Conservation (phyloP, 2,113 vertebrate species). For the Paramormyrops kingsleyae region DNA sequence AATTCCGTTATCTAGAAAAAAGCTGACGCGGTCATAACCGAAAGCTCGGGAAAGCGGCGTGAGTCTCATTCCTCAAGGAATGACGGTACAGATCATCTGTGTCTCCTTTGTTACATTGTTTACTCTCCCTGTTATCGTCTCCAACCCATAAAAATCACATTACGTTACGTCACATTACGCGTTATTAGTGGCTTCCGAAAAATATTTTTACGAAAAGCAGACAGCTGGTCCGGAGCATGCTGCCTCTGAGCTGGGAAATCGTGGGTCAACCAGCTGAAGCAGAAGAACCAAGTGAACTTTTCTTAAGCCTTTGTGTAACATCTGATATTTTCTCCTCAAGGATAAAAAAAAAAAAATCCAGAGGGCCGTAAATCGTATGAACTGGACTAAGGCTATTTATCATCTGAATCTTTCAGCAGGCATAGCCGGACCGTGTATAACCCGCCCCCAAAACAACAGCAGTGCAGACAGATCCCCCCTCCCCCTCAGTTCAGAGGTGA, state of each 20-base stretch:
- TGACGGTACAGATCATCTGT: not conserved
- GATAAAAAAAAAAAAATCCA: conserved; percentile 9
- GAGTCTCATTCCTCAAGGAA: not conserved
- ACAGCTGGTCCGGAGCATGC: not conserved
- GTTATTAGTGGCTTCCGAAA: not conserved
- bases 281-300: not conserved
- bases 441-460: conserved; percentile 20
- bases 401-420: not conserved
- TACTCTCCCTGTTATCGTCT: not conserved
- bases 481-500: conserved; percentile 13
- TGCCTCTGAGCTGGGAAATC: not conserved
- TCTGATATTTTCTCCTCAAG: conserved; percentile 4
- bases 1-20: not conserved
- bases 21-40: not conserved
- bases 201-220: not conserved
- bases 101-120: not conserved
- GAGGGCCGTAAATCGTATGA: not conserved
- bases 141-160: not conserved
- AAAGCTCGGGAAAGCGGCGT: not conserved
- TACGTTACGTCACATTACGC: not conserved
- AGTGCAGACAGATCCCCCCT: not conserved
- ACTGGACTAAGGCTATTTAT: not conserved
- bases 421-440: conserved; percentile 1
- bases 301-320: not conserved
- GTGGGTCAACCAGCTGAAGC: not conserved